Evolutionary conservation across 1,140 invertebrate genomes (phyloP).

Genomic region (Sycobia sp.): DNA sequence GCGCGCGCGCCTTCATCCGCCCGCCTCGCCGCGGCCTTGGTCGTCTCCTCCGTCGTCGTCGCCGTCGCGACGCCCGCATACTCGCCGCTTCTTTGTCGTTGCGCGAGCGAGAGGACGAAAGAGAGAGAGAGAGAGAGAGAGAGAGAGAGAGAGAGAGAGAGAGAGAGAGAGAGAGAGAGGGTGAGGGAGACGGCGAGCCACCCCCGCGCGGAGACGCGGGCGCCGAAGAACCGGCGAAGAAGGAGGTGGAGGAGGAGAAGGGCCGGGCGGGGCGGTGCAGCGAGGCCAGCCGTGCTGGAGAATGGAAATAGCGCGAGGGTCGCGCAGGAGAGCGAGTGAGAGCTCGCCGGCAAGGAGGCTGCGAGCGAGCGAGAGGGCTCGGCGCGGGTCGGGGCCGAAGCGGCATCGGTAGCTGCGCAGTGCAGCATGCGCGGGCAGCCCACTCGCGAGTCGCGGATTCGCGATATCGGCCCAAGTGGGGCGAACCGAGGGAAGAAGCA

Average conservation of each 20-base stretch:
- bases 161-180: too few species aligned
- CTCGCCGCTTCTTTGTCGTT: slow-evolving; percentile 19
- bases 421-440: slow-evolving; percentile 52
- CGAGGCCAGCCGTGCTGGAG: too few species aligned
- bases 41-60: slow-evolving; percentile 39
- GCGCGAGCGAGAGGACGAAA: background rate
- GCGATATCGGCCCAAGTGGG: slow-evolving; percentile 16
- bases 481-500: slow-evolving; percentile 34
- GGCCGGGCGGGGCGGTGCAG: slow-evolving; percentile 27
- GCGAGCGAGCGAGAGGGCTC: slow-evolving; percentile 31
- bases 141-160: slow-evolving; percentile 17
- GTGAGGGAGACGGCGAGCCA: slow-evolving; percentile 37
- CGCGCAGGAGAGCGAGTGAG: slow-evolving; percentile 19
- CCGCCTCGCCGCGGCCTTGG: slow-evolving; percentile 57
- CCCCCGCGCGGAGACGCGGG: slow-evolving; percentile 2
- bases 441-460: background rate
- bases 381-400: slow-evolving; percentile 30
- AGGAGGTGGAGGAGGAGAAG: background rate
- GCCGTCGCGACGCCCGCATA: slow-evolving; percentile 6
- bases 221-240: too few species aligned
- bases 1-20: too few species aligned
- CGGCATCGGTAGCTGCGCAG: slow-evolving; percentile 47
- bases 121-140: slow-evolving; percentile 22
- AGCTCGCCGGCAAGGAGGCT: too few species aligned
- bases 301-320: slow-evolving; percentile 21